These are phyloP conservation scores for Abscondita cerata DNA, from an alignment of 2,888 invertebrate species.

Conservation along the genomic window DNA sequence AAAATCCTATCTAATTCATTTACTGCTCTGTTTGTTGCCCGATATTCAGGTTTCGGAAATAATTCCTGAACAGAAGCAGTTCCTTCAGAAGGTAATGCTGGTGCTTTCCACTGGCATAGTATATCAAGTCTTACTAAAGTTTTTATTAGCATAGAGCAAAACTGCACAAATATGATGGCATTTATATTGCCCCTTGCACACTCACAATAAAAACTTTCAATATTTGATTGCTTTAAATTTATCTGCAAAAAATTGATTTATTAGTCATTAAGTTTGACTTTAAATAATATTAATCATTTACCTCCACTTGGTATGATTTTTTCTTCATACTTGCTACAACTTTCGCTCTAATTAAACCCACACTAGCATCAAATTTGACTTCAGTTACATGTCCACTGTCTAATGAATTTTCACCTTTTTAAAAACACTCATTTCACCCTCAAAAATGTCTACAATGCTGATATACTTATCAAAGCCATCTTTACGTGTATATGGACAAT, in stretches of 20 bases:
- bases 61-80: background rate
- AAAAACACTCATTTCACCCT: background rate
- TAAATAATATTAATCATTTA: too few species aligned
- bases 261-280: too few species aligned
- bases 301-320: conserved; percentile 1
- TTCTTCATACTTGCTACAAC: conserved; percentile 2
- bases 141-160: background rate
- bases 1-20: background rate
- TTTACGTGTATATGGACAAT: background rate
- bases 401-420: conserved; percentile 1
- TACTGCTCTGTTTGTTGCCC: background rate
- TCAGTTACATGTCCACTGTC: background rate
- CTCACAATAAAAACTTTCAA: too few species aligned
- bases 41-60: background rate
- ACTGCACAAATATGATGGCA: too few species aligned
- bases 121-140: background rate
- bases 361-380: background rate
- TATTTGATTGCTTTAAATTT: background rate
- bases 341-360: background rate
- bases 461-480: background rate
- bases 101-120: conserved; percentile 2
- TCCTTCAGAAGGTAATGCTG: background rate
- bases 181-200: too few species aligned
- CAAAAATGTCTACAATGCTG: background rate
- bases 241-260: background rate